Evolutionary conservation across 2,113 vertebrate species (phyloP).

Genomic region (Cololabis saira): DNA sequence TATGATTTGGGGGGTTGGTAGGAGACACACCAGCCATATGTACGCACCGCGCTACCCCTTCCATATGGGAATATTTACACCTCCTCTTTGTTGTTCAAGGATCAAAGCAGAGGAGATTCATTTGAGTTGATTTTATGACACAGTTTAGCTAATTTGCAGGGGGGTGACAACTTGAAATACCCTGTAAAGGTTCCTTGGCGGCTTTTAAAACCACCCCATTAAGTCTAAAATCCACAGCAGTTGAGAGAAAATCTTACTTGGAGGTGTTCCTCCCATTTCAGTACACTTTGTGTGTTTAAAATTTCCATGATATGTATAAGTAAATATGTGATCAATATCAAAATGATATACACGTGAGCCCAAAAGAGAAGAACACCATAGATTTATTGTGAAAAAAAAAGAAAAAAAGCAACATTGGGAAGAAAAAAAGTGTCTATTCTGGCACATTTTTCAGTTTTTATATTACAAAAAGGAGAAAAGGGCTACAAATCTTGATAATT

Average conservation of each 20-base stretch:
- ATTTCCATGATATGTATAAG: slow-evolving; percentile 3
- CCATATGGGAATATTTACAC: slow-evolving; percentile 77
- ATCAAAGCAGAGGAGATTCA: slow-evolving; percentile 70
- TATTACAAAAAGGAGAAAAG: slow-evolving; percentile 89
- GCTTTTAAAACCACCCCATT: slow-evolving; percentile 53
- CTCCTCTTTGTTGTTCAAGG: slow-evolving; percentile 57
- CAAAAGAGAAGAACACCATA: slow-evolving; percentile 79
- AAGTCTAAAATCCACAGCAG: slow-evolving; percentile 31
- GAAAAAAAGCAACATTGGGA: slow-evolving; percentile 82
- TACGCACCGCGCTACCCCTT: slow-evolving; percentile 45
- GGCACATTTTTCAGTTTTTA: slow-evolving; percentile 86
- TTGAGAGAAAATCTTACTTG: slow-evolving; percentile 17
- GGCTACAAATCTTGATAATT: slow-evolving; percentile 97
- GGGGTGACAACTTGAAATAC: slow-evolving; percentile 51
- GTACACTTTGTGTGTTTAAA: background rate
- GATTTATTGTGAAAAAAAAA: slow-evolving; percentile 89
- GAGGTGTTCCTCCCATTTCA: background rate
- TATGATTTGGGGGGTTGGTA: slow-evolving; percentile 44
- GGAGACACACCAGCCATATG: slow-evolving; percentile 61
- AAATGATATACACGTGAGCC: slow-evolving; percentile 23
- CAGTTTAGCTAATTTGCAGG: slow-evolving; percentile 68
- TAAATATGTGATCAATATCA: background rate
- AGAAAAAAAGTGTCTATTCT: slow-evolving; percentile 84
- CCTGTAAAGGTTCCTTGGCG: slow-evolving; percentile 59
- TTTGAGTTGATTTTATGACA: slow-evolving; percentile 74